A percentile compares a stretch with the other conserved stretches of the same genome.
phyloP scores from a whole-genome alignment of 1,140 invertebrate species.

The Ridgeia piscesae region DNA sequence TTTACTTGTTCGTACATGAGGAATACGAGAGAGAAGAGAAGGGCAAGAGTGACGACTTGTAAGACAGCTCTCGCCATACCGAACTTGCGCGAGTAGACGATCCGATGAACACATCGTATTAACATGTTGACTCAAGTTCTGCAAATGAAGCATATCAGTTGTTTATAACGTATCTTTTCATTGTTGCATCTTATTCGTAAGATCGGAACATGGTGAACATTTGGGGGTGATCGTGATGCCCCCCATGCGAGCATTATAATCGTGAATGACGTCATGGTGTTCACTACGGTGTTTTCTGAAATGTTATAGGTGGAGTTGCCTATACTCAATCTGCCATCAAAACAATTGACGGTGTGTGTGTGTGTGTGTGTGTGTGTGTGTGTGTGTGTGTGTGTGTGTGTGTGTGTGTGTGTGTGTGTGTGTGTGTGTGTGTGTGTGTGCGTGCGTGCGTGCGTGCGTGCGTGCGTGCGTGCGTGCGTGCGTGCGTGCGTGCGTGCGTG shows the following conservation, averaged over 20 bases:
- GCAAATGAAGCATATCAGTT: background rate
- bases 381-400: constrained; percentile 20
- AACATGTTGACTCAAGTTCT: background rate
- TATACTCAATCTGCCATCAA: too few species aligned
- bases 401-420: constrained; percentile 20
- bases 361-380: constrained; percentile 19
- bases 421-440: constrained; percentile 20
- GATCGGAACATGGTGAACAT: too few species aligned
- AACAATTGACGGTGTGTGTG: background rate
- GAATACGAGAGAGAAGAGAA: background rate
- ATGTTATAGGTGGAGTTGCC: too few species aligned
- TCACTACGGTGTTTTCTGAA: too few species aligned
- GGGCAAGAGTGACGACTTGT: background rate
- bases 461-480: too few species aligned
- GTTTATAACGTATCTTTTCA: background rate
- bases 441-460: constrained; percentile 11
- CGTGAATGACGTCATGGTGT: too few species aligned
- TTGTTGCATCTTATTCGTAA: background rate
- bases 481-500: too few species aligned
- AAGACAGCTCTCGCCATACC: background rate
- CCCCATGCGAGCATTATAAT: too few species aligned
- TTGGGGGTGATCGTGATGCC: too few species aligned
- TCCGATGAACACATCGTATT: background rate
- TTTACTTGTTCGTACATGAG: background rate
- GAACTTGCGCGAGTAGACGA: background rate